Conservation (phyloP, 2,888 invertebrate species). For the Andrena fulva region DNA sequence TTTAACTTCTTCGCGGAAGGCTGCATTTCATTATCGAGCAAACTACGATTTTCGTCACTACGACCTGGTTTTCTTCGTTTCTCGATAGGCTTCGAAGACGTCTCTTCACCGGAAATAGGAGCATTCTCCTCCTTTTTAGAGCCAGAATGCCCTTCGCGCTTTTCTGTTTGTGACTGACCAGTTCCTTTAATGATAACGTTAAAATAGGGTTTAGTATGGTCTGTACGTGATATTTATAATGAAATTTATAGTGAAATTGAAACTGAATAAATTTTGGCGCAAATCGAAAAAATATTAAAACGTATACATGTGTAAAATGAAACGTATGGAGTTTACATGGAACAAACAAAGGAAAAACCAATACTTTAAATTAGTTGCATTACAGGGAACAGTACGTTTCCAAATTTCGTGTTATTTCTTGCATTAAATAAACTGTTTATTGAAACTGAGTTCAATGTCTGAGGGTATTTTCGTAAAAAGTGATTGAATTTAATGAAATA, state of each 20-base stretch:
- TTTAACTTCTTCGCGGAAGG: conserved; percentile 88
- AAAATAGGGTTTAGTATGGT: too few relatives aligned
- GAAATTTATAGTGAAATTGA: not conserved
- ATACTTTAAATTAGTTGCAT: too few relatives aligned
- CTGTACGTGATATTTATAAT: too few relatives aligned
- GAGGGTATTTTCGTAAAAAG: not conserved
- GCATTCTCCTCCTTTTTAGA: conserved; percentile 81
- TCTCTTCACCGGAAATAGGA: conserved; percentile 83
- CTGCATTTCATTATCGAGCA: conserved; percentile 87
- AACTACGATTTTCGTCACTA: conserved; percentile 90
- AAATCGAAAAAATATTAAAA: too few relatives aligned
- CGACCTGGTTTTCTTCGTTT: conserved; percentile 91
- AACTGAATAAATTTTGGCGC: not conserved
- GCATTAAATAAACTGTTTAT: not conserved
- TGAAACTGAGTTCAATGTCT: not conserved
- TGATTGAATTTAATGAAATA: too few relatives aligned
- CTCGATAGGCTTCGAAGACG: conserved; percentile 84
- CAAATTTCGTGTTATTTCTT: too few relatives aligned
- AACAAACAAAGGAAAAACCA: too few relatives aligned
- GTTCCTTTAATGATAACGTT: conserved; percentile 30
- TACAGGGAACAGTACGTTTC: too few relatives aligned
- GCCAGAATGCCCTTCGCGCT: conserved; percentile 89
- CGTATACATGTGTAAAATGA: too few relatives aligned
- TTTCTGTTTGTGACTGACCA: conserved; percentile 91
- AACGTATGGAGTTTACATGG: too few relatives aligned